phyloP scores from a whole-genome alignment of 2,888 invertebrate species.

The Ischnura elegans region DNA sequence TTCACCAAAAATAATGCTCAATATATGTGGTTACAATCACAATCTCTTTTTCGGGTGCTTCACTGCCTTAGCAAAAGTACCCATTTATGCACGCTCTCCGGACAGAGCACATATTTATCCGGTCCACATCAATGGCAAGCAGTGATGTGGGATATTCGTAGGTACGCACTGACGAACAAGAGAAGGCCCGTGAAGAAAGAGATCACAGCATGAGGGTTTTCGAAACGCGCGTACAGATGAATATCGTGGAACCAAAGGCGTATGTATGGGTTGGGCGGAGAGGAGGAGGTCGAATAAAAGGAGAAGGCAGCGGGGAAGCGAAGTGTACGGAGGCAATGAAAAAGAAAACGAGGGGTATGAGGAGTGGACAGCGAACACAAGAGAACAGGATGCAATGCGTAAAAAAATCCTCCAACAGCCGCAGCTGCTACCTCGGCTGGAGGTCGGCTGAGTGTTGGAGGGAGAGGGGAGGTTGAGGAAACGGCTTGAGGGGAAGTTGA shows the following conservation, averaged over 20 bases:
- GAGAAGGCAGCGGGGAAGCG: background rate
- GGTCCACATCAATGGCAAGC: too few species aligned
- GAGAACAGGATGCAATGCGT: slow-evolving; percentile 54
- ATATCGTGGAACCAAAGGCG: background rate
- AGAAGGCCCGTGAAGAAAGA: background rate
- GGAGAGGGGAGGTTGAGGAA: background rate
- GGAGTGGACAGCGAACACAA: slow-evolving; percentile 2
- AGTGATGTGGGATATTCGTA: background rate
- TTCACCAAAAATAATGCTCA: too few species aligned
- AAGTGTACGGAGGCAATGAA: slow-evolving; percentile 21
- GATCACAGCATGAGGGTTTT: slow-evolving; percentile 13
- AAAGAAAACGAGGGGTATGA: background rate
- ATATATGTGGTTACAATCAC: too few species aligned
- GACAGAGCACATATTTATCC: too few species aligned
- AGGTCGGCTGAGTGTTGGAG: background rate
- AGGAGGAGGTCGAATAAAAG: too few species aligned
- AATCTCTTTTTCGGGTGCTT: too few species aligned
- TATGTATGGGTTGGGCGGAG: background rate
- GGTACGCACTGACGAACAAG: background rate
- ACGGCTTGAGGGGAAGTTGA: too few species aligned
- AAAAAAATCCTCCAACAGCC: slow-evolving; percentile 42
- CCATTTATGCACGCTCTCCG: too few species aligned
- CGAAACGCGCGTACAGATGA: slow-evolving; percentile 22
- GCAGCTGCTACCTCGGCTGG: slow-evolving; percentile 61
- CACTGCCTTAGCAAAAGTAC: too few species aligned